These are phyloP conservation scores for Hemicordylus capensis DNA, from an alignment of 2,113 vertebrate species.

Conservation along the genomic window DNA sequence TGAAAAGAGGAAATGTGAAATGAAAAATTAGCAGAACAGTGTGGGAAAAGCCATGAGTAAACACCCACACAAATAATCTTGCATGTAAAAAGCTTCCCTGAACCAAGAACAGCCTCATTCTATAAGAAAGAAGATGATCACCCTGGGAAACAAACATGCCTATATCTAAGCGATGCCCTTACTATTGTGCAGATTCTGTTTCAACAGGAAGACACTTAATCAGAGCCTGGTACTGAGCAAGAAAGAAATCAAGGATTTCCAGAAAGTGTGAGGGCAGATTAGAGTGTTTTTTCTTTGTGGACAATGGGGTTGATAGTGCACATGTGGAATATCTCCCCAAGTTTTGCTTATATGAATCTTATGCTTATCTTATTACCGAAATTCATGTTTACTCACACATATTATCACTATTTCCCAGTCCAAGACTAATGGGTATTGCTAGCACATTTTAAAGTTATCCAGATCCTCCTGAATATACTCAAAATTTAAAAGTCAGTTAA, in stretches of 20 bases:
- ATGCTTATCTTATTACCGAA: conserved; percentile 26
- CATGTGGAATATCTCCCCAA: conserved; percentile 23
- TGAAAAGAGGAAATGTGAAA: background rate
- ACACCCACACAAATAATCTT: background rate
- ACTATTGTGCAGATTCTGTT: conserved; percentile 51
- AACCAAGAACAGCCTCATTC: conserved; percentile 12
- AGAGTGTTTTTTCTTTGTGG: conserved; percentile 63
- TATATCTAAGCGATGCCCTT: conserved; percentile 27
- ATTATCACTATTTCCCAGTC: conserved; percentile 29
- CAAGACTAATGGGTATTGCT: conserved; percentile 15
- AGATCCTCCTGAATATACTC: conserved; percentile 17
- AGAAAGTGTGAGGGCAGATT: conserved; percentile 53
- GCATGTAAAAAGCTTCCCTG: background rate
- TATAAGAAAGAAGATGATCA: conserved; percentile 23
- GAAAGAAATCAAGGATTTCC: conserved; percentile 37
- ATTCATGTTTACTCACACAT: conserved; percentile 51
- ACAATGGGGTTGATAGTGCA: conserved; percentile 50
- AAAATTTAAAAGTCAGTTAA: conserved; percentile 9
- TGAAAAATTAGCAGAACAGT: background rate
- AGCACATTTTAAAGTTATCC: background rate
- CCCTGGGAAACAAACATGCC: conserved; percentile 26
- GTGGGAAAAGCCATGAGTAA: background rate
- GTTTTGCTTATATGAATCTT: conserved; percentile 22
- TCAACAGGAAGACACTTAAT: conserved; percentile 70
- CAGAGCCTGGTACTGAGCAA: conserved; percentile 29